phyloP scores from a whole-genome alignment of 2,113 vertebrate species.

The Cyprinus carpio region DNA sequence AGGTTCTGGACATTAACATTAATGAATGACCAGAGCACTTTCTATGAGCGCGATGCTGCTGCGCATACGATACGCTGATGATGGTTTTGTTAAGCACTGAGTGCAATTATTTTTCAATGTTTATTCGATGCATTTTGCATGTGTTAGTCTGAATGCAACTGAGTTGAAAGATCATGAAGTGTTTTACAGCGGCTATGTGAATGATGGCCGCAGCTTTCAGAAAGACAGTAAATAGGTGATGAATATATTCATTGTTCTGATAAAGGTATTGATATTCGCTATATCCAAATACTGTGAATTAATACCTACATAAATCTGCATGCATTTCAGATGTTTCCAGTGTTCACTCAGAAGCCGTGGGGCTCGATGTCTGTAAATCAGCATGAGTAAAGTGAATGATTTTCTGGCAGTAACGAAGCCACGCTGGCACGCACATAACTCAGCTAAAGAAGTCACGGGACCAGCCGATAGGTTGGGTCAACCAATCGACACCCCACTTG shows the following conservation, averaged over 20 bases:
- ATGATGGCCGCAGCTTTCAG: slow-evolving; percentile 16
- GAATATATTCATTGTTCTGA: slow-evolving; percentile 33
- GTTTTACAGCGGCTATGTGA: neutral
- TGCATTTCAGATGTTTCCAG: slow-evolving; percentile 67
- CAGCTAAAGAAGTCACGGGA: slow-evolving; percentile 56
- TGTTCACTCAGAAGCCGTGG: slow-evolving; percentile 33
- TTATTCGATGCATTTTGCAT: neutral
- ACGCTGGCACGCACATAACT: slow-evolving; percentile 69
- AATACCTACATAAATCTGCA: slow-evolving; percentile 72
- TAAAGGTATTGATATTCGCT: slow-evolving; percentile 51
- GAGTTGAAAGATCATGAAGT: neutral
- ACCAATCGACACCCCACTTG: slow-evolving; percentile 75
- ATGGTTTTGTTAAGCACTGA: neutral
- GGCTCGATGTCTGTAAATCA: slow-evolving; percentile 71
- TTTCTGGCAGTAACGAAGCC: slow-evolving; percentile 74
- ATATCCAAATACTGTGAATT: slow-evolving; percentile 66
- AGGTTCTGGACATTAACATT: slow-evolving; percentile 63
- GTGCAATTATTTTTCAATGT: neutral
- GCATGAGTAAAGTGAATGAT: slow-evolving; percentile 73
- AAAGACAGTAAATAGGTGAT: slow-evolving; percentile 15
- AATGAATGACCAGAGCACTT: slow-evolving; percentile 59
- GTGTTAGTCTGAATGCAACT: neutral
- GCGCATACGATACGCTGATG: neutral
- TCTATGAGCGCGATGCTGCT: slow-evolving; percentile 31
- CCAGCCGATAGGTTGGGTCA: slow-evolving; percentile 65